Base-by-base conservation (phyloP, 2,113 vertebrate genomes). In the Sterna hirundo region DNA sequence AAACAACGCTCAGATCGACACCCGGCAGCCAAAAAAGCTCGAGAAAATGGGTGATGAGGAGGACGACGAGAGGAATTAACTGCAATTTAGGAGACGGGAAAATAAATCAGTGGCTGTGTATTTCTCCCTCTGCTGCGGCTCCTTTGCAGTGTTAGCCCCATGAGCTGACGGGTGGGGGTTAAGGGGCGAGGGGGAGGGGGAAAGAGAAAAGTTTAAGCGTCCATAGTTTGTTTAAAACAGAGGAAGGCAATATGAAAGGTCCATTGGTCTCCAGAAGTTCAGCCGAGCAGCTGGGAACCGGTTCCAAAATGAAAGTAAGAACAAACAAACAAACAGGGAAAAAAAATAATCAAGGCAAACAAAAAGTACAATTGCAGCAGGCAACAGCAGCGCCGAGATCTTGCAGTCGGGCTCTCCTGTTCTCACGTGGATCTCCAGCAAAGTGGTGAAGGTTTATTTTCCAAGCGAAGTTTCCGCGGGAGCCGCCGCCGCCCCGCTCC, bases 381-480 rank as follows among this genome's bases (percentile, higher is more conserved):
- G 96, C 95, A 60, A 93, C 94, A 94, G 97, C 96, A 95, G 93
- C 81, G 64, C 84, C 15, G 51, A 90, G 74, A 78, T 96, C 91
- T 95, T 21, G 85, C 85, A 71, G 96, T 70, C 66, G 91, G 82
- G 95, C 88, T 97, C 90, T 96, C 89, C 81, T 91, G 32, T 72
- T 97, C 96, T 97, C 97, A 97, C 98, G 97, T 97, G 97, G 97
- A 91, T 97, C 83, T 94, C 93, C 95, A 82, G 95, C 91, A 97
- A 97, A 97, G 97, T 18, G 95, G 93, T 44, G 88, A 79, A 87
- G 88, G 77, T 88, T 96, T 64, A 71, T 96, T 91, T 77, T 82
- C 96, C 93, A n/a, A 96, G 95, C 75, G 87, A 94, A 97, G 97
- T 97, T 98, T 95, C 97, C 94, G 61, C 90, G 90, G 90, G 54